phyloP scores from a whole-genome alignment of 2,888 invertebrate genomes.

The Pristionchus entomophagus region DNA sequence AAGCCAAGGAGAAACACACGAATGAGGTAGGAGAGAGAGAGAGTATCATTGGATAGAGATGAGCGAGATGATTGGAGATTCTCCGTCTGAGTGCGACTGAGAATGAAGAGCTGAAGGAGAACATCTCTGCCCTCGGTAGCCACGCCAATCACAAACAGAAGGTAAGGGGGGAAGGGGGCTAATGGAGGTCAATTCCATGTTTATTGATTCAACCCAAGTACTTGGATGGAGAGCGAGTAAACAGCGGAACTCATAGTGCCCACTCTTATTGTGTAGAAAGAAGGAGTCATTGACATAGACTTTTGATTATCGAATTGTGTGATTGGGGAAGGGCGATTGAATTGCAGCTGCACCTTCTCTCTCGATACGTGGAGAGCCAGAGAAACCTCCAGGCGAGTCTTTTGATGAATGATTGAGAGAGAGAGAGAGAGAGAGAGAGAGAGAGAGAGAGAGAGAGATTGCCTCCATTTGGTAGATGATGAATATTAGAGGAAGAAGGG shows the following conservation, averaged over 20 bases:
- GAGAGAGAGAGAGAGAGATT: no score
- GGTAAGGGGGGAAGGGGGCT: not conserved
- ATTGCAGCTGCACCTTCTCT: not conserved
- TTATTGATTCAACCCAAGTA: no score
- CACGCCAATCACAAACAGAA: slow-evolving; percentile 5
- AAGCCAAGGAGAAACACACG: not conserved
- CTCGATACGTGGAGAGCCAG: not conserved
- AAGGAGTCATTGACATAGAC: no score
- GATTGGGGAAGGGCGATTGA: not conserved
- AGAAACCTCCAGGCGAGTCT: not conserved
- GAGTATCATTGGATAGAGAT: not conserved
- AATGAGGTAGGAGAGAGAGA: not conserved
- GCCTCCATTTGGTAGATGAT: not conserved
- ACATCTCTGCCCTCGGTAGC: not conserved
- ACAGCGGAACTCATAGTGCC: no score
- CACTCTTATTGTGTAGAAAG: no score
- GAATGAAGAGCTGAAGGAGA: slow-evolving; percentile 7
- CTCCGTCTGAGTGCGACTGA: not conserved
- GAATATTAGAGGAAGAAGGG: not conserved
- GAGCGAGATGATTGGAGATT: not conserved
- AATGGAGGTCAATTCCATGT: no score
- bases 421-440: no score
- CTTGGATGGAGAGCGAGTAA: no score
- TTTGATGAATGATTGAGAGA: no score
- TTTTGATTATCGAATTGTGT: no score